phyloP scores from a whole-genome alignment of 1,140 invertebrate species.

The Pseudobourletiella spinata region DNA sequence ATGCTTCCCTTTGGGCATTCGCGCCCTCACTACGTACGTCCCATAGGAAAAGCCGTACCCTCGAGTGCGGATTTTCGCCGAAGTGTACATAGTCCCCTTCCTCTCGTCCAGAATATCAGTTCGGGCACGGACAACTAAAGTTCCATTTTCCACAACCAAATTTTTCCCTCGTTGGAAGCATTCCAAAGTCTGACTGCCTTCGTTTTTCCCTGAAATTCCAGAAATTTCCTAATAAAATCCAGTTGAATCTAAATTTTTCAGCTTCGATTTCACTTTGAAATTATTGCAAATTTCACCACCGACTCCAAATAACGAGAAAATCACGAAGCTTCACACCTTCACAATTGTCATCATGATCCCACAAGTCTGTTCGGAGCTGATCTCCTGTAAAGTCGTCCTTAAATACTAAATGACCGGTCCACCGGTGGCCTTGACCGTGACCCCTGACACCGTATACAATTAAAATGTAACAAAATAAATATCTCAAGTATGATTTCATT shows the following conservation, averaged over 20 bases:
- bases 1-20: constrained; percentile 29
- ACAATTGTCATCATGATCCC: constrained; percentile 23
- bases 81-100: constrained; percentile 26
- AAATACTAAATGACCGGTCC: constrained; percentile 24
- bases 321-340: constrained; percentile 17
- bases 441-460: too few species aligned
- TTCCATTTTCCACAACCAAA: constrained; percentile 26
- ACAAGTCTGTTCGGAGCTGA: constrained; percentile 8
- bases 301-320: neutral
- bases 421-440: too few species aligned
- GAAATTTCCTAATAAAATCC: neutral
- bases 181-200: constrained; percentile 24
- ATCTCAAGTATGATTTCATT: neutral
- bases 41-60: constrained; percentile 19
- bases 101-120: constrained; percentile 12
- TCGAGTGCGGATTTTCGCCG: constrained; percentile 15
- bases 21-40: constrained; percentile 27
- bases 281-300: neutral
- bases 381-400: constrained; percentile 23
- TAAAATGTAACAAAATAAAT: too few species aligned
- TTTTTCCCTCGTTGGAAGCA: constrained; percentile 21
- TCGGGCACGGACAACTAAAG: constrained; percentile 17
- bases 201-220: constrained; percentile 25
- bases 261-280: neutral
- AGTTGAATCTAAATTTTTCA: neutral